Conservation (phyloP, 2,113 vertebrate species). For the Lanius collurio region DNA sequence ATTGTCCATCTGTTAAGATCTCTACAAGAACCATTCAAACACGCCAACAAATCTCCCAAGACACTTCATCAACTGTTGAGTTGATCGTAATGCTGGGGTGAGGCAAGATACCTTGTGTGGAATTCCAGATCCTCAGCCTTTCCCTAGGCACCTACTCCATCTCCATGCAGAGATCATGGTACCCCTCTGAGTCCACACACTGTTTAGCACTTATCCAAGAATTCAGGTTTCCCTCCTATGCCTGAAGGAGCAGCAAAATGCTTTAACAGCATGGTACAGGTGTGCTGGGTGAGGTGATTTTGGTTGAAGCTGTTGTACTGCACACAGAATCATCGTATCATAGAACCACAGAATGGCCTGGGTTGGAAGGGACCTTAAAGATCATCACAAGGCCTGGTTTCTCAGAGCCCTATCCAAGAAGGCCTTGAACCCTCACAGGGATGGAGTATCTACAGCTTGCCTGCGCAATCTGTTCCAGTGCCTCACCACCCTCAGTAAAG, state of each 20-base stretch:
- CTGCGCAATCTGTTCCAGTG: neutral
- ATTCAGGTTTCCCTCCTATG: neutral
- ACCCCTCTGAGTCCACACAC: accelerated
- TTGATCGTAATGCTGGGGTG: neutral
- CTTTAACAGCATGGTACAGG: neutral
- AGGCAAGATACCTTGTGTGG: neutral
- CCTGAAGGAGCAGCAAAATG: neutral
- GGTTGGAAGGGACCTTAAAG: neutral
- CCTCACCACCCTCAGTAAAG: neutral
- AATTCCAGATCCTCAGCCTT: neutral
- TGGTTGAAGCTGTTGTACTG: neutral
- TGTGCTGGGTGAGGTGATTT: neutral
- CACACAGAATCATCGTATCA: neutral
- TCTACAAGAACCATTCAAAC: neutral
- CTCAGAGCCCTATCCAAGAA: neutral
- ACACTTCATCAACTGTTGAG: neutral
- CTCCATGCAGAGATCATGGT: neutral
- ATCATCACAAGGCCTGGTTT: neutral
- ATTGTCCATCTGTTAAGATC: neutral
- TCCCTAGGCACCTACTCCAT: neutral
- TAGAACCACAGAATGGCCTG: neutral
- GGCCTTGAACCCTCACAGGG: neutral
- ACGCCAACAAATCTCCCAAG: neutral
- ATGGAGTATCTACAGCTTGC: neutral
- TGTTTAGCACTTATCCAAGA: neutral